Evolutionary conservation across 2,113 vertebrate species (phyloP).

Genomic region (Agelaius phoeniceus): DNA sequence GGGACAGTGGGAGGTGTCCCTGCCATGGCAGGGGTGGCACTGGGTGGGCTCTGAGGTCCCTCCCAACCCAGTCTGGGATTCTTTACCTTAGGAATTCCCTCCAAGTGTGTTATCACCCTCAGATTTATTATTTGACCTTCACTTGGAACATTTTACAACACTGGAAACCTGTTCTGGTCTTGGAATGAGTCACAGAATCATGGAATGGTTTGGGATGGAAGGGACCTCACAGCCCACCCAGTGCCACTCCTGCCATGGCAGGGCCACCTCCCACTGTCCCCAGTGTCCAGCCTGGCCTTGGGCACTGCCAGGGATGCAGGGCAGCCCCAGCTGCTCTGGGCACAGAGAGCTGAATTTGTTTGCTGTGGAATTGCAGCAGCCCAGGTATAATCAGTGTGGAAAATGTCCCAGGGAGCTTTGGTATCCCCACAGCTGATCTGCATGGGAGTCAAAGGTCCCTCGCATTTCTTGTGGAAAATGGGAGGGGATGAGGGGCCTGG

Average conservation of each 20-base stretch:
- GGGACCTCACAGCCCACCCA: fast-evolving
- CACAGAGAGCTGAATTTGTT: neutral
- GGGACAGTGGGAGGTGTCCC: too few relatives aligned
- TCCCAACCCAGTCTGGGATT: neutral
- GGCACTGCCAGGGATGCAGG: neutral
- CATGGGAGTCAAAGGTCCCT: neutral
- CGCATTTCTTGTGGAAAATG: neutral
- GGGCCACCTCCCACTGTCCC: neutral
- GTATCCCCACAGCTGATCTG: neutral
- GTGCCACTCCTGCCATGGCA: neutral
- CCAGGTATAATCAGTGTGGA: neutral
- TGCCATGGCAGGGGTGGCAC: neutral
- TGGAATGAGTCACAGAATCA: neutral
- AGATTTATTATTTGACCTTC: neutral
- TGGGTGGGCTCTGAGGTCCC: neutral
- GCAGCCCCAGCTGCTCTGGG: neutral
- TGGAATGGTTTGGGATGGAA: neutral
- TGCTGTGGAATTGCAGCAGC: neutral
- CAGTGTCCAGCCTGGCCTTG: neutral
- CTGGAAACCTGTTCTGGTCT: neutral
- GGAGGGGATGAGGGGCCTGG: neutral
- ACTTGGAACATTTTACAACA: neutral
- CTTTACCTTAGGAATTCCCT: neutral
- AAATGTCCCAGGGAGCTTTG: neutral
- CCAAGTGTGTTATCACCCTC: neutral